Conservation (phyloP, 30 jellyfish, hydroid and myxozoan genomes). For the Aurelia sp. region DNA sequence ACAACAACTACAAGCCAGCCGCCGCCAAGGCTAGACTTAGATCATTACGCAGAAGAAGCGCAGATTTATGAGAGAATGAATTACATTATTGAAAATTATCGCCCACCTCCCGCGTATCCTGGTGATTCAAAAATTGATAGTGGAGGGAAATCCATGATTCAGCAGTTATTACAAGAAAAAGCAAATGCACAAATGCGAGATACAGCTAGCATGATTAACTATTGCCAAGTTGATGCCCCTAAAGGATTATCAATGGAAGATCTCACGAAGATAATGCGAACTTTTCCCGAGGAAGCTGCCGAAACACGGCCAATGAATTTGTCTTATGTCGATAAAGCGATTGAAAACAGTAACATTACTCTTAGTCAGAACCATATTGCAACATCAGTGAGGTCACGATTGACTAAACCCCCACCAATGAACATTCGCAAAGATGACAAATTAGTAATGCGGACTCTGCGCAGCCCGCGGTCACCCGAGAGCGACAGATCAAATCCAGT, state of each 20-base stretch:
- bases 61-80: conserved; percentile 74
- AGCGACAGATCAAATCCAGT: not conserved
- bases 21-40: conserved; percentile 23
- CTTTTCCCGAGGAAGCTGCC: conserved; percentile 41
- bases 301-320: not conserved
- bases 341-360: not conserved
- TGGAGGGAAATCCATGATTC: conserved; percentile 54
- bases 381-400: not conserved
- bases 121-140: conserved; percentile 54
- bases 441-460: conserved; percentile 83
- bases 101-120: conserved; percentile 96
- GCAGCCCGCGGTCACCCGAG: conserved; percentile 48
- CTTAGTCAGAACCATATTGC: not conserved
- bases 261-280: conserved; percentile 47
- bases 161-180: conserved; percentile 78
- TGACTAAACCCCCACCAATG: conserved; percentile 13
- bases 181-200: conserved; percentile 60
- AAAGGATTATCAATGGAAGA: conserved; percentile 66
- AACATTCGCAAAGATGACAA: conserved; percentile 56
- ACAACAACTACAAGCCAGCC: conserved; percentile 14
- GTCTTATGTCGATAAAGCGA: not conserved
- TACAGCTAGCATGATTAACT: conserved; percentile 93
- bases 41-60: conserved; percentile 66
- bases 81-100: conserved; percentile 71
- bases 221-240: conserved; percentile 76